A percentile compares a stretch with the other conserved stretches of the same genome.
These are phyloP conservation scores for Gobiocypris rarus DNA, from an alignment of 2,113 vertebrate species.

Conservation along the genomic window DNA sequence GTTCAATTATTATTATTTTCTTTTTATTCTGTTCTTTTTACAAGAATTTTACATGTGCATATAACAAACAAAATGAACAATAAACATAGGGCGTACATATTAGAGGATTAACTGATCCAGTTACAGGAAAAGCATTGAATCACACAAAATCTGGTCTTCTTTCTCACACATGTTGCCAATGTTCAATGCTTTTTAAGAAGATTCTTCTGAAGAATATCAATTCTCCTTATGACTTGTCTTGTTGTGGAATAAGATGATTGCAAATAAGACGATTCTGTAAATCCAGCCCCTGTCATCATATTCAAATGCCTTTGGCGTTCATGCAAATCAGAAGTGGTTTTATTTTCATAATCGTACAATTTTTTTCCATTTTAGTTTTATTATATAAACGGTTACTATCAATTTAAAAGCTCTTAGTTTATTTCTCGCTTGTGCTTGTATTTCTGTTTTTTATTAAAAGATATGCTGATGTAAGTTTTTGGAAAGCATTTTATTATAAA, in stretches of 20 bases:
- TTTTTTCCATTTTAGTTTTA: not conserved
- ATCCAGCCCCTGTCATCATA: not conserved
- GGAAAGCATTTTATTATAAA: not conserved
- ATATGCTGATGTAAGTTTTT: not conserved
- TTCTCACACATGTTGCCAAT: too few species aligned
- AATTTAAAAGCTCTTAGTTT: too few species aligned
- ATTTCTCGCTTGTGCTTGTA: not conserved
- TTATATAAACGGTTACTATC: not conserved
- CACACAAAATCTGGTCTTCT: too few species aligned
- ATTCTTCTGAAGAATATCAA: not conserved
- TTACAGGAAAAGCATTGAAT: too few species aligned
- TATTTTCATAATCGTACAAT: not conserved
- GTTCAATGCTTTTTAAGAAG: not conserved
- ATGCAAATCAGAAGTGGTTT: not conserved
- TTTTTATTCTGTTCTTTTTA: too few species aligned
- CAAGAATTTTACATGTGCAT: too few species aligned
- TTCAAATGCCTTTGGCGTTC: not conserved
- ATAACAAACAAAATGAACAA: too few species aligned
- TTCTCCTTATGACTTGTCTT: not conserved
- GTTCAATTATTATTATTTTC: too few species aligned
- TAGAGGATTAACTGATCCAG: too few species aligned
- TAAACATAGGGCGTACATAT: too few species aligned
- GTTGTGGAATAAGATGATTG: not conserved
- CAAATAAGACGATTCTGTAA: not conserved
- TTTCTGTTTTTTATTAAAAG: conserved; percentile 1